phyloP scores from a whole-genome alignment of 2,113 vertebrate genomes.

The Barnardius zonarius region DNA sequence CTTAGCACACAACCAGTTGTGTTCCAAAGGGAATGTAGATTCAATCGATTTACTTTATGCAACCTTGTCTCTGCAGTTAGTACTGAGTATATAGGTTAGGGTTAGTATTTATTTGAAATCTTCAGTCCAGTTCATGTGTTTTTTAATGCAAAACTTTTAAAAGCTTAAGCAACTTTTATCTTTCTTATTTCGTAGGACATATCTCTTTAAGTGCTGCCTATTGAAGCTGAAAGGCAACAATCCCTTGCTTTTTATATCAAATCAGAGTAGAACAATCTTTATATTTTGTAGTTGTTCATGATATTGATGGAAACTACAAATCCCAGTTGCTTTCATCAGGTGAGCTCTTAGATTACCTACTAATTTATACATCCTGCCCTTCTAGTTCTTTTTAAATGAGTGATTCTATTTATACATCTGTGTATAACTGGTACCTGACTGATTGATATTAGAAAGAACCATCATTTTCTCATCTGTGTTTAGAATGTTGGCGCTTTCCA shows the following conservation, averaged over 20 bases:
- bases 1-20: background rate
- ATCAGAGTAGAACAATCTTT: conserved; percentile 33
- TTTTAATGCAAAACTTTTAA: background rate
- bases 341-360: background rate
- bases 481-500: conserved; percentile 54
- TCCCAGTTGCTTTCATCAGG: conserved; percentile 1
- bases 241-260: conserved; percentile 24
- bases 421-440: conserved; percentile 15
- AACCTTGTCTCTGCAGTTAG: background rate
- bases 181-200: background rate
- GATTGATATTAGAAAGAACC: background rate
- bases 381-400: background rate
- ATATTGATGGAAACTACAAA: conserved; percentile 52
- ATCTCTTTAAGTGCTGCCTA: background rate
- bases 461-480: conserved; percentile 24
- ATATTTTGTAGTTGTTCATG: conserved; percentile 64
- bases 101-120: background rate
- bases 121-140: background rate
- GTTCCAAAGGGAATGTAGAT: background rate
- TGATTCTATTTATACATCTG: conserved; percentile 41
- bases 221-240: conserved; percentile 24
- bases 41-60: rapidly evolving
- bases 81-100: background rate
- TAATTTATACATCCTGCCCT: conserved; percentile 1
- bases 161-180: background rate